Base-by-base conservation (phyloP, 2,113 vertebrate species). In the Redunca redunca region DNA sequence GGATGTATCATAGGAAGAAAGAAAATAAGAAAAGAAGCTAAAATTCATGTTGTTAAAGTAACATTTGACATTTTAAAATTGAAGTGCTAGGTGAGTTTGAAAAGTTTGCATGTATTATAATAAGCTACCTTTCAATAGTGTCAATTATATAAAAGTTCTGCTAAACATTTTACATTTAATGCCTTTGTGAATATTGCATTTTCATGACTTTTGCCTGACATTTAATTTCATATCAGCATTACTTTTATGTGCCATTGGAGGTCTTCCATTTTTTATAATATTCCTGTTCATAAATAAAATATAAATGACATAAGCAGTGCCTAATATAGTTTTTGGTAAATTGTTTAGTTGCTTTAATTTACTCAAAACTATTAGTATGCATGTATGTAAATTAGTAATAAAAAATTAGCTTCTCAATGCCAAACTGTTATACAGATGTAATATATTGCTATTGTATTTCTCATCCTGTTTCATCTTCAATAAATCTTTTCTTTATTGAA, bases 261-360 rank as follows among this genome's bases (percentile, higher is more conserved):
- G 95, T 98, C 53, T 98, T 99, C 98, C 98, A 98, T 98, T 98
- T 98, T 99, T 99, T 98, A 98, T 98, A 98, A 98, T 97, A 92
- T 96, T 81, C 50, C 23, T 60, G 19, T 96, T 98, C 97, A 98
- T 99, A 98, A 98, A 98, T 98, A 98, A 99, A 98, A 98, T 97
- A 98, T 95, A 97, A 94, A 98, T 97, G 96, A 98, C 92, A 97
- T 97, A 98, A 98, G 93, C 88, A 21, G n/a, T 93, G 55, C 80
- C 98, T 97, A 97, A 88, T 98, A 77, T 93, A 98, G 93, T 95
- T 98, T 97, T 97, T 67, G 60, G 84, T 98, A 96, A 95, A 92
- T 96, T 98, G 95, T 94, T 95, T 97, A 97, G 96, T 97, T 95
- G 52, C 53, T 97, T 97, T 97, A 98, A 98, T 98, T 97, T 48